Evolutionary conservation across 2,797 vertebrate genomes (phyloP).

Genomic region (Liasis olivaceus): DNA sequence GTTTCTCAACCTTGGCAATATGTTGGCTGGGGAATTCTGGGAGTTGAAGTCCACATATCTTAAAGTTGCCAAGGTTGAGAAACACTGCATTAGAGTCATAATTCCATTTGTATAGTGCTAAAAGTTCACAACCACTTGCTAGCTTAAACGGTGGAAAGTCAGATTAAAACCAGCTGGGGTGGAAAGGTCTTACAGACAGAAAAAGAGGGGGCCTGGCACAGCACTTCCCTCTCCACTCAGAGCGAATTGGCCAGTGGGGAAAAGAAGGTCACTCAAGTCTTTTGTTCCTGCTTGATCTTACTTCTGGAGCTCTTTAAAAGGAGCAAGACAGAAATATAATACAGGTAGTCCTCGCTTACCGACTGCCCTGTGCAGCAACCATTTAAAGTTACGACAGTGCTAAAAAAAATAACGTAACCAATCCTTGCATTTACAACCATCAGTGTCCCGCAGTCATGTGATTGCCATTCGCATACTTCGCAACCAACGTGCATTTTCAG

Average conservation of each 20-base stretch:
- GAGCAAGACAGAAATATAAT: background rate
- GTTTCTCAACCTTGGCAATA: no score
- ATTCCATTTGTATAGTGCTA: background rate
- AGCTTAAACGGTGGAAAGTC: no score
- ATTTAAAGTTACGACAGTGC: background rate
- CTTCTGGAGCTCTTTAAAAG: background rate
- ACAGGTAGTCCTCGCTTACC: background rate
- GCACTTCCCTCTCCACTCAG: background rate
- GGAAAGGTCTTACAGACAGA: background rate
- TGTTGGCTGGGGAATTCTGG: no score
- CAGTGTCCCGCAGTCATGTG: background rate
- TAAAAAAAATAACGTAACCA: background rate
- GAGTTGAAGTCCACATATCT: no score
- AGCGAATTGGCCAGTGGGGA: background rate
- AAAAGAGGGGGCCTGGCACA: background rate
- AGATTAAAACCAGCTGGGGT: background rate
- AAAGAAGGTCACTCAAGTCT: background rate
- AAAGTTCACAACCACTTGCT: background rate
- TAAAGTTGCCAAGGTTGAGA: no score
- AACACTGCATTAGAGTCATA: no score
- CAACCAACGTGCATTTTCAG: background rate
- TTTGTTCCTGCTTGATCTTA: no score
- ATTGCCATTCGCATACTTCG: background rate
- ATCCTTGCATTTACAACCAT: background rate
- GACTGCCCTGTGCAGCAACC: background rate